Evolutionary conservation across 2,797 vertebrate species (phyloP).

Genomic region (Acanthiza pusilla): DNA sequence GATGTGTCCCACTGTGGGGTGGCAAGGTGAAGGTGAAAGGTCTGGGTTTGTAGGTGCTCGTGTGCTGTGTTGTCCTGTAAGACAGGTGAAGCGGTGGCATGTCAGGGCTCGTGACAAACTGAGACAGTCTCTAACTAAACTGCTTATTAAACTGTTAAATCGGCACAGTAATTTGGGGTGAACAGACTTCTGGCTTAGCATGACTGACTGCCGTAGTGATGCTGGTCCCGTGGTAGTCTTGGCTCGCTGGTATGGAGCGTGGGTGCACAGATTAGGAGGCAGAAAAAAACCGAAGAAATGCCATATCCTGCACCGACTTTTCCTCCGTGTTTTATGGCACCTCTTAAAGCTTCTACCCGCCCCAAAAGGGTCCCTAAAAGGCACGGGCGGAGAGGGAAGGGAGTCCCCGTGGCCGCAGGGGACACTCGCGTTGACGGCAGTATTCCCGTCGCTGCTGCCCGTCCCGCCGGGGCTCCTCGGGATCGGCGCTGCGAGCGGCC

Average conservation of each 20-base stretch:
- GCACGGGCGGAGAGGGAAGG: not conserved
- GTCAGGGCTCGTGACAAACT: not conserved
- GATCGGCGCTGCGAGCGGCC: not conserved
- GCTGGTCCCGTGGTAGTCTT: not conserved
- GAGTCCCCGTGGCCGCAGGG: not conserved
- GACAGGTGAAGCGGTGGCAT: not conserved
- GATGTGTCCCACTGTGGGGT: fast-evolving
- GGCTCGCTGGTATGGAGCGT: not conserved
- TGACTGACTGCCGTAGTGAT: not conserved
- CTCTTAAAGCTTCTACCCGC: not conserved
- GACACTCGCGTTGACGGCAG: not conserved
- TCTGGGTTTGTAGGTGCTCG: not conserved
- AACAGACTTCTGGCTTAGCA: not conserved
- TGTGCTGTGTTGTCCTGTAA: not conserved
- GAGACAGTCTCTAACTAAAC: not conserved
- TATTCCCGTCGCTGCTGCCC: not conserved
- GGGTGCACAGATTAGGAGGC: not conserved
- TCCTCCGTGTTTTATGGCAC: not conserved
- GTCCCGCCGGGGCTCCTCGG: not conserved
- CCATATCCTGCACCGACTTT: not conserved
- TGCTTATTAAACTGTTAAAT: not conserved
- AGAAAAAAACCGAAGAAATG: not conserved
- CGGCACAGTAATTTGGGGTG: not conserved
- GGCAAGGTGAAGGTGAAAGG: not conserved
- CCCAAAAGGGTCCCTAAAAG: not conserved